Conservation (phyloP, 1,140 invertebrate genomes). For the Aphaenogaster rudis region DNA sequence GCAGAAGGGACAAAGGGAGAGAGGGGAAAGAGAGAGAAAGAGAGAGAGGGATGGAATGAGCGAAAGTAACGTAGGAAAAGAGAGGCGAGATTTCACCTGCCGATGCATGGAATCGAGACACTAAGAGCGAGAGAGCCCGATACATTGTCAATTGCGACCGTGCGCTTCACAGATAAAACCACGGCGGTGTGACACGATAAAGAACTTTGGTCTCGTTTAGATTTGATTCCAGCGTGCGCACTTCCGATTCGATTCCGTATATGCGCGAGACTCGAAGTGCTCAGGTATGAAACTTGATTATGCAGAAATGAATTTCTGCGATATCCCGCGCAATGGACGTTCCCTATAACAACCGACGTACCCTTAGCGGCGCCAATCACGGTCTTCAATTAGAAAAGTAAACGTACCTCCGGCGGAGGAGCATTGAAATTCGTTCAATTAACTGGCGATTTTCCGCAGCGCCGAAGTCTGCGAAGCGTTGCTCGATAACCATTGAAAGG, state of each 20-base stretch:
- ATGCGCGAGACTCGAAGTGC: background rate
- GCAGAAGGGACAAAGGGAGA: constrained; percentile 35
- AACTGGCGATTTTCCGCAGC: constrained; percentile 27
- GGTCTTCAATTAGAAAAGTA: constrained; percentile 54
- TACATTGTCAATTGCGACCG: background rate
- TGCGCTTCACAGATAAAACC: constrained; percentile 30
- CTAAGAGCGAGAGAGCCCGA: constrained; percentile 11
- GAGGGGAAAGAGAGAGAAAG: constrained; percentile 25
- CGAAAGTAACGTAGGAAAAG: constrained; percentile 41
- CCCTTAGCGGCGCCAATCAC: constrained; percentile 27
- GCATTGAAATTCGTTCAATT: constrained; percentile 55
- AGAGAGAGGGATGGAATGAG: constrained; percentile 60
- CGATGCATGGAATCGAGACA: constrained; percentile 4
- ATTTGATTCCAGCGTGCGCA: constrained; percentile 12
- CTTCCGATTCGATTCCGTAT: constrained; percentile 28
- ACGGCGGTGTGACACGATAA: constrained; percentile 35
- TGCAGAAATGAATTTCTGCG: constrained; percentile 34
- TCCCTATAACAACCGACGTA: background rate
- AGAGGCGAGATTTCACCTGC: constrained; percentile 30
- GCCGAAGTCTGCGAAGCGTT: background rate
- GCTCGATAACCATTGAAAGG: constrained; percentile 28
- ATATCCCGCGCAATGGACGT: constrained; percentile 30
- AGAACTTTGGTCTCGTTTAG: constrained; percentile 36
- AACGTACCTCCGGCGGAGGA: constrained; percentile 26
- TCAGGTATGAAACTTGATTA: constrained; percentile 15